phyloP scores from a whole-genome alignment of 1,140 invertebrate species.

The Lepidurus packardi region DNA sequence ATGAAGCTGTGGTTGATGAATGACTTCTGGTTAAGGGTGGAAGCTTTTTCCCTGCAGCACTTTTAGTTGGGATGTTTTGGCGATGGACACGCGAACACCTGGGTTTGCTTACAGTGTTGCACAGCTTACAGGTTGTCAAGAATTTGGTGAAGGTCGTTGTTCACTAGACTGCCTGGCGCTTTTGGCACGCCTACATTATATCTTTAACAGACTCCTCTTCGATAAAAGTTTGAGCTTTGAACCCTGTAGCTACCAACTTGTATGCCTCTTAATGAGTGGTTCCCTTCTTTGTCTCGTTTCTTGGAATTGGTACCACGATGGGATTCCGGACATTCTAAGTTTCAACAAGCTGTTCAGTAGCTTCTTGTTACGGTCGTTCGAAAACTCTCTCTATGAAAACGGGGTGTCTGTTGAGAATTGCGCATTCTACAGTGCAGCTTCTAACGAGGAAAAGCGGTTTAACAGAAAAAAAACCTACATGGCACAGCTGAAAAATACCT shows the following conservation, averaged over 20 bases:
- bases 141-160: conserved; percentile 19
- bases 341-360: not conserved
- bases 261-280: conserved; percentile 1
- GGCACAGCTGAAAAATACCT: no score
- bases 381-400: not conserved
- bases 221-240: not conserved
- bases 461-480: no score
- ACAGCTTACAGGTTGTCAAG: conserved; percentile 7
- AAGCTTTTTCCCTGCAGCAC: conserved; percentile 12
- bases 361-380: not conserved
- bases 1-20: not conserved
- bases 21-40: not conserved
- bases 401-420: not conserved
- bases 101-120: not conserved
- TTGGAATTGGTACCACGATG: not conserved
- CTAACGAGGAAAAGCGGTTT: no score
- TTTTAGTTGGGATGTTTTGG: conserved; percentile 3
- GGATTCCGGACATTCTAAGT: not conserved
- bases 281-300: not conserved
- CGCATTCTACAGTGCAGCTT: not conserved
- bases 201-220: not conserved
- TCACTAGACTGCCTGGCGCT: conserved; percentile 16
- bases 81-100: conserved; percentile 20
- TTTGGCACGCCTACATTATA: conserved; percentile 16
- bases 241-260: not conserved